phyloP scores from a whole-genome alignment of 2,888 invertebrate species.

The Pheosia gnoma region DNA sequence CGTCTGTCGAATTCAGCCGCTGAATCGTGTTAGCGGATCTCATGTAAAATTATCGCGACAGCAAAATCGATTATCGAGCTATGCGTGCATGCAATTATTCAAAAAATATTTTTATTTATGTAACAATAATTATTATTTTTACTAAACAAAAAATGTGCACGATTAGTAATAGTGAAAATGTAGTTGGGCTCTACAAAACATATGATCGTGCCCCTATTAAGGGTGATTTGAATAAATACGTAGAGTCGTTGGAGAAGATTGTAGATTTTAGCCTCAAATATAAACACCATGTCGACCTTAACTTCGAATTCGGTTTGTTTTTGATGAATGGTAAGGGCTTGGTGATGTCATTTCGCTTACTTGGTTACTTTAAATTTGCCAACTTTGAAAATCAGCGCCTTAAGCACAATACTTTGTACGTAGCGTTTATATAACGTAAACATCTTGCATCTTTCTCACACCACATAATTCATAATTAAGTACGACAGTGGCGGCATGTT shows the following conservation, averaged over 20 bases:
- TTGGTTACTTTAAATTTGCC: too few relatives aligned
- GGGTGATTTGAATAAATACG: slow-evolving; percentile 47
- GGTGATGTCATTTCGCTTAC: not conserved
- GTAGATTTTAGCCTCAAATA: slow-evolving; percentile 42
- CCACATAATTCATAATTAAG: too few relatives aligned
- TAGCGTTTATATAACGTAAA: too few relatives aligned
- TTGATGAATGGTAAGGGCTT: slow-evolving; percentile 54
- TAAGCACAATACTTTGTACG: too few relatives aligned
- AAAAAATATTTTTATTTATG: not conserved
- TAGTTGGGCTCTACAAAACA: slow-evolving; percentile 10
- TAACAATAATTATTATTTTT: not conserved
- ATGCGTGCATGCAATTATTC: not conserved
- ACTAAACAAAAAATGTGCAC: not conserved
- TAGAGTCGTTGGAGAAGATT: slow-evolving; percentile 42
- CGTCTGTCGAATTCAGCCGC: slow-evolving; percentile 33
- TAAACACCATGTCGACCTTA: slow-evolving; percentile 49
- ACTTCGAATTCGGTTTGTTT: slow-evolving; percentile 59
- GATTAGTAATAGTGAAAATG: slow-evolving; percentile 3
- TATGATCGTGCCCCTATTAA: slow-evolving; percentile 40
- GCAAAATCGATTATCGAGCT: slow-evolving; percentile 17
- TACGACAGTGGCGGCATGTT: too few relatives aligned
- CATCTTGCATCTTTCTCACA: too few relatives aligned
- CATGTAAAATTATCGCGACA: slow-evolving; percentile 2
- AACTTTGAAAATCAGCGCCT: too few relatives aligned
- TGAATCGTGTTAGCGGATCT: slow-evolving; percentile 24